phyloP scores from a whole-genome alignment of 2,113 vertebrate species.

The Silurus meridionalis region DNA sequence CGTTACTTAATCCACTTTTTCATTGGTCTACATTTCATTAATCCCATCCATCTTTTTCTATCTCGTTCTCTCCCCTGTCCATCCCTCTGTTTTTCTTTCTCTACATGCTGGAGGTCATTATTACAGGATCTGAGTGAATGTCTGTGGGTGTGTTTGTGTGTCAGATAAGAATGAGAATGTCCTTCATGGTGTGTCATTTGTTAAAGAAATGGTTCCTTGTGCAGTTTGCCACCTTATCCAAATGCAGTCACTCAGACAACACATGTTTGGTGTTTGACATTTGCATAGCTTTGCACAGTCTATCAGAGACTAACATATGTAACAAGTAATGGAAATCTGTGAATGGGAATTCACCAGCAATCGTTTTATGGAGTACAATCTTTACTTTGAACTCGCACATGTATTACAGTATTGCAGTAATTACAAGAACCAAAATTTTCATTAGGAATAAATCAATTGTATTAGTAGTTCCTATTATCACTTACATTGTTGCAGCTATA shows the following conservation, averaged over 20 bases:
- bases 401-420: too few relatives aligned
- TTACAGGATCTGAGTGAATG: background rate
- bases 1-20: conserved; percentile 22
- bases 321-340: background rate
- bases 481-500: background rate
- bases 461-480: background rate
- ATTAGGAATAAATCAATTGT: background rate
- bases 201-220: background rate
- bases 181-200: conserved; percentile 5
- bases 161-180: background rate
- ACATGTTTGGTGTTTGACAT: background rate
- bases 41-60: conserved; percentile 19
- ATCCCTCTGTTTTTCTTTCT: background rate
- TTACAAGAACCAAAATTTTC: background rate
- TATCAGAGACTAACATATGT: background rate
- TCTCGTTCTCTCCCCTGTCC: conserved; percentile 4
- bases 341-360: background rate
- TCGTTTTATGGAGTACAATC: background rate
- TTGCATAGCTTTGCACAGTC: background rate
- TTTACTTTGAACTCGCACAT: background rate
- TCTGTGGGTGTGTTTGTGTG: background rate
- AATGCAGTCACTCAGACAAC: background rate
- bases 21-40: conserved; percentile 33
- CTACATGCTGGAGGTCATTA: conserved; percentile 19
- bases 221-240: too few relatives aligned